These are phyloP conservation scores for Eleutherodactylus coqui DNA, from an alignment of 2,797 vertebrate species.

Conservation along the genomic window DNA sequence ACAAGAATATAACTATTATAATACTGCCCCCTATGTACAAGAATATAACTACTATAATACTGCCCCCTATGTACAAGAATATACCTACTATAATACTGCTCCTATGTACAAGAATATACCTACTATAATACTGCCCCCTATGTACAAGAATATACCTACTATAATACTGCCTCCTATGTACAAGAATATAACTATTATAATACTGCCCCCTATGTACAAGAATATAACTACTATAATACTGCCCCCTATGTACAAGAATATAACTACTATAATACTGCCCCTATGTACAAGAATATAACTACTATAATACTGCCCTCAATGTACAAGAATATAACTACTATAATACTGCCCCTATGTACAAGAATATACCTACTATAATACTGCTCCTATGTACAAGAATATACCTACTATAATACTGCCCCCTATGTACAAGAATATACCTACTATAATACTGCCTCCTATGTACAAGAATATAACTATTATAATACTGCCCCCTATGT, in stretches of 20 bases:
- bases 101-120: not conserved
- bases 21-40: not conserved
- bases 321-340: conserved; percentile 19
- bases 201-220: not conserved
- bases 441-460: conserved; percentile 8
- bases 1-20: conserved; percentile 11
- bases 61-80: not conserved
- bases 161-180: not conserved
- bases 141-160: conserved; percentile 3
- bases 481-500: conserved; percentile 2
- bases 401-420: conserved; percentile 2
- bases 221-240: conserved; percentile 18
- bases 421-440: conserved; percentile 12
- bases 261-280: conserved; percentile 4
- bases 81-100: conserved; percentile 7
- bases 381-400: not conserved
- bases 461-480: conserved; percentile 16
- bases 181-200: conserved; percentile 7
- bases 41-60: conserved; percentile 19
- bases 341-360: no score
- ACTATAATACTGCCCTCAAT: conserved; percentile 5
- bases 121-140: not conserved
- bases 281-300: conserved; percentile 15
- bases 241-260: conserved; percentile 4
- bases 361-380: conserved; percentile 10